Percentiles rank a stretch among this genome's conserved stretches.
phyloP scores from a whole-genome alignment of 2,888 invertebrate species.

The Raillietiella orientalis region DNA sequence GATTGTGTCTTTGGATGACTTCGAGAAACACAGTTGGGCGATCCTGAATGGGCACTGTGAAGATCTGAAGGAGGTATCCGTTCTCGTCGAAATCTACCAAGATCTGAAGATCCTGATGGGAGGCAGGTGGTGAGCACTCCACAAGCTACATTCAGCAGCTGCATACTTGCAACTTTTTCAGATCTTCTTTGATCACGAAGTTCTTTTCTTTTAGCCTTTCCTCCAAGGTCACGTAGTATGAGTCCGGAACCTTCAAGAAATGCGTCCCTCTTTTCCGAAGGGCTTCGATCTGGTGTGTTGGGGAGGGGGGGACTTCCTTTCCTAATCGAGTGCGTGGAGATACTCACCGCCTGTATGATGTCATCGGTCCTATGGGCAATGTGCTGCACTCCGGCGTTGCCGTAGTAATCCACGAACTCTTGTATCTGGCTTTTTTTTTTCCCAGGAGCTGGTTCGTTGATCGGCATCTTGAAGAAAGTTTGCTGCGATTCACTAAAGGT shows the following conservation, averaged over 20 bases:
- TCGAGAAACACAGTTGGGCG: slow-evolving; percentile 1
- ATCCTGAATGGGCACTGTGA: neutral
- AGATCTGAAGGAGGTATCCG: neutral
- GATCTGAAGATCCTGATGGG: slow-evolving; percentile 32
- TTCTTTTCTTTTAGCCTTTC: slow-evolving; percentile 21
- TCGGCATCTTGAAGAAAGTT: neutral
- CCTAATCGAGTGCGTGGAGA: neutral
- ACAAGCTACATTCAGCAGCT: too few species aligned
- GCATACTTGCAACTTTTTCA: neutral
- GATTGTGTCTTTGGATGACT: neutral
- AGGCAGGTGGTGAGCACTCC: slow-evolving; percentile 4
- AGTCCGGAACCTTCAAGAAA: neutral
- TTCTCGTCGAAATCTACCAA: neutral
- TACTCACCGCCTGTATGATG: slow-evolving; percentile 11
- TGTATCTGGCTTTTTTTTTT: neutral
- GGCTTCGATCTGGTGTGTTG: slow-evolving; percentile 10
- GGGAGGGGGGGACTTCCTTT: too few species aligned
- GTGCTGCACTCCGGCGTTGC: neutral
- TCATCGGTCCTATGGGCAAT: neutral
- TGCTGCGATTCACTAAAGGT: too few species aligned
- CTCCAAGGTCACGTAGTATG: neutral
- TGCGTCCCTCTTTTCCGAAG: neutral
- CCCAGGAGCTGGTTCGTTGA: slow-evolving; percentile 1
- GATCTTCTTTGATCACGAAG: slow-evolving; percentile 14
- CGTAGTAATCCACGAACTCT: neutral